Conservation (phyloP, 2,888 invertebrate genomes). For the Troglohyphantes excavatus region DNA sequence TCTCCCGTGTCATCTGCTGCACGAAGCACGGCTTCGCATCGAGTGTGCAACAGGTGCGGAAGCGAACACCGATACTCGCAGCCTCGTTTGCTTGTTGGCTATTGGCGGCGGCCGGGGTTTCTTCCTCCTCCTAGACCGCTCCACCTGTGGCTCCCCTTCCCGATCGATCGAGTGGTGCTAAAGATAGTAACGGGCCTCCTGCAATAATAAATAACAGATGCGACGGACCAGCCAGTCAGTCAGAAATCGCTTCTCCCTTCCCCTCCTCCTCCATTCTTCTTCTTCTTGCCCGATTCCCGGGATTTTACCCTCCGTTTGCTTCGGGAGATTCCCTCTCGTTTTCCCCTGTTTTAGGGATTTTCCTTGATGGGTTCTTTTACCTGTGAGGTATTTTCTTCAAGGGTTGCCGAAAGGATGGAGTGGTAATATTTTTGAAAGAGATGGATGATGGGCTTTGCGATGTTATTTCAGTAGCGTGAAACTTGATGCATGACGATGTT, state of each 20-base stretch:
- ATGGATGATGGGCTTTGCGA: too few species aligned
- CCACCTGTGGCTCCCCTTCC: constrained; percentile 67
- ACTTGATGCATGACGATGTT: too few species aligned
- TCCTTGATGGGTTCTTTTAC: background rate
- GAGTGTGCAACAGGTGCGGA: constrained; percentile 64
- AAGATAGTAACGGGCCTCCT: constrained; percentile 66
- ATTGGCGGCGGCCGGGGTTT: constrained; percentile 39
- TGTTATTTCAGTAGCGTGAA: too few species aligned
- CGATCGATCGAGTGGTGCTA: constrained; percentile 59
- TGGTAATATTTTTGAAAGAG: too few species aligned
- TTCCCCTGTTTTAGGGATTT: constrained; percentile 31
- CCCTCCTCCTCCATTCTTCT: background rate
- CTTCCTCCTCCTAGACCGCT: constrained; percentile 34
- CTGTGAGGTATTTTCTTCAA: too few species aligned
- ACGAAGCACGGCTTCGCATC: constrained; percentile 18
- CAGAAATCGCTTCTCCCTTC: constrained; percentile 45
- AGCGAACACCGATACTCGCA: background rate
- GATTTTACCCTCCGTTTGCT: constrained; percentile 37
- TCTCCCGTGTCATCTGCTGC: constrained; percentile 42
- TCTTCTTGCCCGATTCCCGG: constrained; percentile 18
- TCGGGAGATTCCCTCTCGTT: constrained; percentile 21
- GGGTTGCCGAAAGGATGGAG: too few species aligned
- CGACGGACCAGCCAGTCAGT: constrained; percentile 51
- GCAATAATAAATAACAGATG: constrained; percentile 68
- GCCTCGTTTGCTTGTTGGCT: constrained; percentile 46